Percentiles rank a stretch among this genome's conserved stretches.
phyloP scores from a whole-genome alignment of 37 sponge, comb jelly and placozoan species.

The Ephydatia muelleri region DNA sequence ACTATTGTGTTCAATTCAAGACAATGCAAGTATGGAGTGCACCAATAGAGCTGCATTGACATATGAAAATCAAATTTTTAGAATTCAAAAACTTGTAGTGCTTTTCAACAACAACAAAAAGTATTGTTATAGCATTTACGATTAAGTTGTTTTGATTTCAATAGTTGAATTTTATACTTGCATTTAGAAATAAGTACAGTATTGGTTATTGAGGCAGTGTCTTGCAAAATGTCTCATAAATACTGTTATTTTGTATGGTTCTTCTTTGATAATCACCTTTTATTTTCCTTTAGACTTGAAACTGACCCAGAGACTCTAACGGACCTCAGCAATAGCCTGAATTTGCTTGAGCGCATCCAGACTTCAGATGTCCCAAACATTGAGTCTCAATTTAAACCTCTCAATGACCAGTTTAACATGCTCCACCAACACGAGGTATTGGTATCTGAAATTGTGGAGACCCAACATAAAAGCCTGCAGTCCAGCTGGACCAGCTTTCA shows the following conservation, averaged over 20 bases:
- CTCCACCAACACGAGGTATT: constrained; percentile 90
- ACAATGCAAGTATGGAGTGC: too few relatives aligned
- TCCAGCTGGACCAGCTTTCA: constrained; percentile 77
- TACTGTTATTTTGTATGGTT: background rate
- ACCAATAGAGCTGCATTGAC: too few relatives aligned
- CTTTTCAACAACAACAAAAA: too few relatives aligned
- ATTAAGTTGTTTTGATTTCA: too few relatives aligned
- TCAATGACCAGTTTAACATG: constrained; percentile 93
- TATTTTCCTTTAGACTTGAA: constrained; percentile 57
- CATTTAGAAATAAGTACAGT: too few relatives aligned
- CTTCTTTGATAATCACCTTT: background rate
- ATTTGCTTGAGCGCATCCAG: constrained; percentile 85
- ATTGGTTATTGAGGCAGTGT: too few relatives aligned
- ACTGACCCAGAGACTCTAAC: constrained; percentile 84
- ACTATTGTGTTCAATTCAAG: too few relatives aligned
- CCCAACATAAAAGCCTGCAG: constrained; percentile 34
- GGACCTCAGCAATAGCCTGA: constrained; percentile 84
- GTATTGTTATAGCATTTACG: too few relatives aligned
- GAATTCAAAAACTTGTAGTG: too few relatives aligned
- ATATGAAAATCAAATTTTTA: too few relatives aligned
- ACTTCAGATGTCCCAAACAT: constrained; percentile 50
- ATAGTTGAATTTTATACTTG: too few relatives aligned
- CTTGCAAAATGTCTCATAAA: too few relatives aligned
- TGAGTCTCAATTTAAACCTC: constrained; percentile 89
- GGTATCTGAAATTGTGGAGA: constrained; percentile 50